Percentiles rank a stretch among this genome's conserved stretches.
phyloP scores from a whole-genome alignment of 2,113 vertebrate species.

The Oncorhynchus nerka region DNA sequence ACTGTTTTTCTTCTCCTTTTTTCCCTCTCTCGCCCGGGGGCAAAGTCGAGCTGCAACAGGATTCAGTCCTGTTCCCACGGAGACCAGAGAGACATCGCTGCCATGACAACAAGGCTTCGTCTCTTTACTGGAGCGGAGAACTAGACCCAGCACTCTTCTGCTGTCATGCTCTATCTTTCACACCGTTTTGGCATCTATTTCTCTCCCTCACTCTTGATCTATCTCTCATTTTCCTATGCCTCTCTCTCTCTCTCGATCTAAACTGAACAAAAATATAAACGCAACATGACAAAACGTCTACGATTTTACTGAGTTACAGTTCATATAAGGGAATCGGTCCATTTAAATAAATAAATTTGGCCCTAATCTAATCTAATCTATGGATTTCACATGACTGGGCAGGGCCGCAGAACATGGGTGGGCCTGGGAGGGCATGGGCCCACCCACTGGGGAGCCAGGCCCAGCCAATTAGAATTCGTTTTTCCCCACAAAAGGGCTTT shows the following conservation, averaged over 20 bases:
- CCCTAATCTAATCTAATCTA: no score
- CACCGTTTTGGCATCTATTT: conserved; percentile 6
- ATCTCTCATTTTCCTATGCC: neutral
- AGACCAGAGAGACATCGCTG: conserved; percentile 72
- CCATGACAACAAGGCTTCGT: conserved; percentile 74
- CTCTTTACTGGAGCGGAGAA: conserved; percentile 61
- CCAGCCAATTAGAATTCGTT: no score
- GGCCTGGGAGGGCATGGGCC: no score
- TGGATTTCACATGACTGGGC: no score
- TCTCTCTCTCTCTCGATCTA: neutral
- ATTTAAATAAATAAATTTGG: no score
- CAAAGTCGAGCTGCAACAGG: conserved; percentile 73
- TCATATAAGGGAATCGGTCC: no score
- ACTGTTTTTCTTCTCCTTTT: conserved; percentile 49
- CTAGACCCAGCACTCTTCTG: conserved; percentile 6
- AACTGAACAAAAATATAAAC: no score
- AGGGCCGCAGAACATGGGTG: no score
- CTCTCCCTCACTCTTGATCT: conserved; percentile 11
- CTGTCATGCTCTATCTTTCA: conserved; percentile 22
- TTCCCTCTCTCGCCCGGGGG: conserved; percentile 33
- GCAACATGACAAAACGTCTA: no score
- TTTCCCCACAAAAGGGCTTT: no score
- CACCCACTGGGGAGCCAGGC: no score
- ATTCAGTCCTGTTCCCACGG: conserved; percentile 75
- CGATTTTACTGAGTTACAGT: no score